Evolutionary conservation across 2,113 vertebrate genomes (phyloP), one percentile per base, ranked within the genome.

Genomic region (Oriolus oriolus): DNA sequence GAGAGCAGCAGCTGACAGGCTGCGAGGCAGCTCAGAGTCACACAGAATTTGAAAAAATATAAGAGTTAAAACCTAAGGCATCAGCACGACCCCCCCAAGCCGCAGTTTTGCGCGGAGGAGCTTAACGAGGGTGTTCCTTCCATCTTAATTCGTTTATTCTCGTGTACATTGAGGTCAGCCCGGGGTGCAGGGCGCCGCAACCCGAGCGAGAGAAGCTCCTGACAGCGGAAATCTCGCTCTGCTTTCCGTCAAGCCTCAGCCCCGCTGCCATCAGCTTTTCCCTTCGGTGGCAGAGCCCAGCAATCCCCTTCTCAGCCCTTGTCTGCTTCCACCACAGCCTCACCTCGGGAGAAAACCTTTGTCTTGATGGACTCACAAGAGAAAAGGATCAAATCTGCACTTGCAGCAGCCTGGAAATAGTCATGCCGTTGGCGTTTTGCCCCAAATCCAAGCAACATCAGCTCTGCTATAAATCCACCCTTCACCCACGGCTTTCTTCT

Each of bases 91-190:
- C 31, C 14, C 28, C 13, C 26, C 0, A 2, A 2, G 52, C 71
- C 8, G n/a, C 19, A 1, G 19, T 21, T 71, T 80, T 31, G 11
- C 13, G 1, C 70, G 1, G 18, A 54, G 28, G 65, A 47, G 41
- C 79, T 91, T 82, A 61, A 68, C 12, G 19, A 85, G 80, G 88
- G 49, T 41, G 84, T 69, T 44, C 42, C 79, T 85, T 89, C 76
- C 79, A 24, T 60, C 89, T 94, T 35, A 50, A 65, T 73, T 88
- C 56, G 79, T 88, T 93, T 70, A 85, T 85, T 47, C 93, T 74
- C 9, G 2, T 37, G 16, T 10, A 16, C 74, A 9, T 1, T 0
- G 87, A 75, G 95, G 93, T 93, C 95, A 91, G 71, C 45, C 45
- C 66, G 66, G 87, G 93, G 95, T 75, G 90, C 90, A 93, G 84